Evolutionary conservation across 1,140 invertebrate genomes (phyloP).

Genomic region (Drosophila bocqueti): DNA sequence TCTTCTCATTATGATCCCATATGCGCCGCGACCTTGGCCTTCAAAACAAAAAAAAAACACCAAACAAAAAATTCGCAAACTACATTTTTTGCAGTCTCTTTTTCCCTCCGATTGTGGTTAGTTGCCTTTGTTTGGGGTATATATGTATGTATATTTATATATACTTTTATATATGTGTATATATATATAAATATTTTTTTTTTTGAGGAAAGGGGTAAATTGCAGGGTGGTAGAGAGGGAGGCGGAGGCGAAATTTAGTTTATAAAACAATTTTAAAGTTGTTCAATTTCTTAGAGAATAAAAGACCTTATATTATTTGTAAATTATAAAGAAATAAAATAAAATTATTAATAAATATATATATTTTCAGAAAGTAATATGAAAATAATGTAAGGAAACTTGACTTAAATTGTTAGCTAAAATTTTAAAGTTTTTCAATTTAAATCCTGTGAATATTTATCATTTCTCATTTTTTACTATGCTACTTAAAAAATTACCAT

Average conservation of each 20-base stretch:
- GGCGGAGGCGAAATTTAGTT: background rate
- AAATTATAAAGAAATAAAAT: too few species aligned
- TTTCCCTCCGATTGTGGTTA: conserved; percentile 27
- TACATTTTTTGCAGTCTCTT: conserved; percentile 37
- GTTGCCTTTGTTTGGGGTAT: conserved; percentile 30
- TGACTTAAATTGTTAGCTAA: too few species aligned
- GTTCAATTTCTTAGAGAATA: too few species aligned
- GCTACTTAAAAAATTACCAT: background rate
- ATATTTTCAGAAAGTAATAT: too few species aligned
- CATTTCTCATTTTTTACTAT: background rate
- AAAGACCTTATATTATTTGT: too few species aligned
- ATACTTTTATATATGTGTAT: too few species aligned
- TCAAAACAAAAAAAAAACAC: conserved; percentile 41
- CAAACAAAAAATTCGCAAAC: conserved; percentile 45
- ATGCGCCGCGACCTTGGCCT: conserved; percentile 58
- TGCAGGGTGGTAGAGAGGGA: background rate
- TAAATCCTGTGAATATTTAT: background rate
- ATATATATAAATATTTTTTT: background rate
- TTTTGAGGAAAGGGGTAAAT: background rate
- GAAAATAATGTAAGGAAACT: too few species aligned
- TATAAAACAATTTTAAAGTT: background rate
- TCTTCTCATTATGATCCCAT: conserved; percentile 53
- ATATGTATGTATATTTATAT: background rate
- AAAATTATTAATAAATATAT: too few species aligned
- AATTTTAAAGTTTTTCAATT: too few species aligned